Conservation (phyloP, 2,113 vertebrate genomes). For the Pionites leucogaster region DNA sequence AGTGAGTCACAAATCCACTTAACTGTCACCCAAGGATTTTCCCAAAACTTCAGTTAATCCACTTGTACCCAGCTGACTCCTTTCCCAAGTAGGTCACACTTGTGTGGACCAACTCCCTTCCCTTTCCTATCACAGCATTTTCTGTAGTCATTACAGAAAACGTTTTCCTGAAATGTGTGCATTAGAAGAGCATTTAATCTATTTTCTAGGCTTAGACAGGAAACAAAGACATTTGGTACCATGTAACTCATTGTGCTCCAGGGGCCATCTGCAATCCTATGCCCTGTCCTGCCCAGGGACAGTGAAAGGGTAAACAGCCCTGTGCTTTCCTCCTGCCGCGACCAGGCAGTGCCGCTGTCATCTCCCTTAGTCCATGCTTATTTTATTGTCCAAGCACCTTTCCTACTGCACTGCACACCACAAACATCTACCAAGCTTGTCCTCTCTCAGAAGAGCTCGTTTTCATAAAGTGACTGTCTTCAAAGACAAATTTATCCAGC, state of each 20-base stretch:
- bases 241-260: background rate
- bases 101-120: conserved; percentile 36
- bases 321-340: fast-evolving
- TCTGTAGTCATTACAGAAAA: background rate
- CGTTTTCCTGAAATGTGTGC: background rate
- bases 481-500: background rate
- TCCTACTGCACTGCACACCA: background rate
- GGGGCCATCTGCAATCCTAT: background rate
- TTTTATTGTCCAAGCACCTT: background rate
- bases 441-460: background rate
- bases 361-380: background rate
- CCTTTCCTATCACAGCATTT: background rate
- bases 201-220: background rate
- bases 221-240: background rate
- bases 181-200: background rate
- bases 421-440: background rate
- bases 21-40: background rate
- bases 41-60: background rate
- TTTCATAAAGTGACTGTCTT: background rate
- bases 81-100: background rate
- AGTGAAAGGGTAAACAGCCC: background rate
- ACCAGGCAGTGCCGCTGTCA: background rate
- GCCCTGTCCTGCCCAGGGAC: background rate
- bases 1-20: background rate
- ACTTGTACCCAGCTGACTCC: background rate